Evolutionary conservation across 1,140 invertebrate genomes (phyloP).

Genomic region (Trachymyrmex cornetzi): DNA sequence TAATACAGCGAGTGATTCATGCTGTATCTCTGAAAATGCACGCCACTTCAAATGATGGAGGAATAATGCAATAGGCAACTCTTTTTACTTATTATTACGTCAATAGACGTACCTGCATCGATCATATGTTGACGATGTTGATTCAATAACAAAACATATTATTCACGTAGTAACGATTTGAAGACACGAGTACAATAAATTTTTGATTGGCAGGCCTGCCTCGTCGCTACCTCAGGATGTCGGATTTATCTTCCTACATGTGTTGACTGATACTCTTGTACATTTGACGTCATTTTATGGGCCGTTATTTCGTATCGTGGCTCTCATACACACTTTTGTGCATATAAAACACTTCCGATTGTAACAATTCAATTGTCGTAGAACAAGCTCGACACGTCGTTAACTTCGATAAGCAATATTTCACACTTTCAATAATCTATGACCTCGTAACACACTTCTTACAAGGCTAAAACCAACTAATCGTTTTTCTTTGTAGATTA

Average conservation of each 20-base stretch:
- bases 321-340: background rate
- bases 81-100: background rate
- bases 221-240: background rate
- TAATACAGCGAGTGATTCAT: background rate
- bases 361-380: conserved; percentile 26
- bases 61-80: background rate
- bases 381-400: background rate
- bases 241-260: conserved; percentile 18
- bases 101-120: background rate
- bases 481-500: background rate
- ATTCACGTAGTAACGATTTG: background rate
- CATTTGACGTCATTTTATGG: conserved; percentile 58
- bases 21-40: background rate
- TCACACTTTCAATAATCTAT: background rate
- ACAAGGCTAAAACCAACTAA: background rate
- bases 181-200: background rate
- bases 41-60: background rate
- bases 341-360: conserved; percentile 17
- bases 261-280: background rate
- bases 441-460: background rate
- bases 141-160: background rate
- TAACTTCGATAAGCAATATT: background rate
- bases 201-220: background rate
- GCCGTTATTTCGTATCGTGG: conserved; percentile 23
- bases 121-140: background rate